These are phyloP conservation scores for Craseonycteris thonglongyai DNA, from an alignment of 2,113 vertebrate species.

Conservation along the genomic window DNA sequence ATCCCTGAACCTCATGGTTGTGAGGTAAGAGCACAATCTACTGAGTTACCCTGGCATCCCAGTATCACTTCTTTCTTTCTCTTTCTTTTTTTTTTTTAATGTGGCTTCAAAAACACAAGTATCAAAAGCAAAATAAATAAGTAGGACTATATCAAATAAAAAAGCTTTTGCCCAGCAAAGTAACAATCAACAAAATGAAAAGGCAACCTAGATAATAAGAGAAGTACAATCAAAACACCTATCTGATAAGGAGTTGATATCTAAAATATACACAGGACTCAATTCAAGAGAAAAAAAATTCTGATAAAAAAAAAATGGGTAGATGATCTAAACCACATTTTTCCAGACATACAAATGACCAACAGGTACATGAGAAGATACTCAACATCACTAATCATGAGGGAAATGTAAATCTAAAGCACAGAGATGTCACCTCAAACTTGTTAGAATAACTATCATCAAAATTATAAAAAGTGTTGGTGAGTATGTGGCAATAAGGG, in stretches of 20 bases:
- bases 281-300: neutral
- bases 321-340: neutral
- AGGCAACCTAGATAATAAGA: neutral
- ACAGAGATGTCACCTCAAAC: neutral
- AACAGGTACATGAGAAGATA: neutral
- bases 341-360: neutral
- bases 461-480: neutral
- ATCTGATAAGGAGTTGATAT: neutral
- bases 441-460: neutral
- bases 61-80: too few relatives aligned
- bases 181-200: neutral
- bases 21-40: too few relatives aligned
- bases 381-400: neutral
- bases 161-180: neutral
- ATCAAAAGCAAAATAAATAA: neutral
- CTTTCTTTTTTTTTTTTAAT: neutral
- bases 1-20: too few relatives aligned
- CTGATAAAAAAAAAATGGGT: neutral
- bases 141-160: neutral
- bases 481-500: neutral
- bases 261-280: neutral
- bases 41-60: too few relatives aligned
- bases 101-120: neutral
- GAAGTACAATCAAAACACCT: neutral
- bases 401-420: neutral